phyloP scores from a whole-genome alignment of 2,113 vertebrate genomes.

The Struthio camelus region DNA sequence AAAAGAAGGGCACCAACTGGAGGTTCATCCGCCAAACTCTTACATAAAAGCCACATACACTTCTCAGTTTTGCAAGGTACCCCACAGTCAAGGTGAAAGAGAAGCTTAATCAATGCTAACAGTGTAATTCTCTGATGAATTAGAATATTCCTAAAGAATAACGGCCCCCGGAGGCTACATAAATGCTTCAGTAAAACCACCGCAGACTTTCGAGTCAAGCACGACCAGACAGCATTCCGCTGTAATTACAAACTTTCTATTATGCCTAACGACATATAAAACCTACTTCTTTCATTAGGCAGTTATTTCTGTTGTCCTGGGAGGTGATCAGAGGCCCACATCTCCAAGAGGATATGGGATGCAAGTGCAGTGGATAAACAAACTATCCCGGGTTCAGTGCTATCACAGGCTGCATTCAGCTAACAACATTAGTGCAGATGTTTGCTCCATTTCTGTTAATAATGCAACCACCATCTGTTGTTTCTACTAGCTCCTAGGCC shows the following conservation, averaged over 20 bases:
- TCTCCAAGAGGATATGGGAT: not conserved
- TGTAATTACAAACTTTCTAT: not conserved
- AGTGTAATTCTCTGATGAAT: not conserved
- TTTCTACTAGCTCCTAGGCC: not conserved
- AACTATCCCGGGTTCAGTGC: not conserved
- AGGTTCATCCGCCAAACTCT: not conserved
- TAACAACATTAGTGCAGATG: not conserved
- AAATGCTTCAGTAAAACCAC: not conserved
- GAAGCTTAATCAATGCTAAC: fast-evolving
- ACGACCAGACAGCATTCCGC: not conserved
- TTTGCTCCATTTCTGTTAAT: not conserved
- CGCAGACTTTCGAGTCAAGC: not conserved
- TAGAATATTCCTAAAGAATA: not conserved
- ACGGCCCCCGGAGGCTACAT: not conserved
- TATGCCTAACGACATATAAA: not conserved
- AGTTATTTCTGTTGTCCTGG: not conserved
- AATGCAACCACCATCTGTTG: fast-evolving
- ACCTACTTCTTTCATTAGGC: not conserved
- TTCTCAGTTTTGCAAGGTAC: not conserved
- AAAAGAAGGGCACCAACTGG: not conserved
- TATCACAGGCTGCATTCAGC: not conserved
- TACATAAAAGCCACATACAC: not conserved
- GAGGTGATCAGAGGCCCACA: not conserved
- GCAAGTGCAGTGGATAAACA: not conserved
- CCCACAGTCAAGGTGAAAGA: not conserved